Base-by-base conservation (phyloP, 2,888 invertebrate genomes). In the Microplitis deprimator region DNA sequence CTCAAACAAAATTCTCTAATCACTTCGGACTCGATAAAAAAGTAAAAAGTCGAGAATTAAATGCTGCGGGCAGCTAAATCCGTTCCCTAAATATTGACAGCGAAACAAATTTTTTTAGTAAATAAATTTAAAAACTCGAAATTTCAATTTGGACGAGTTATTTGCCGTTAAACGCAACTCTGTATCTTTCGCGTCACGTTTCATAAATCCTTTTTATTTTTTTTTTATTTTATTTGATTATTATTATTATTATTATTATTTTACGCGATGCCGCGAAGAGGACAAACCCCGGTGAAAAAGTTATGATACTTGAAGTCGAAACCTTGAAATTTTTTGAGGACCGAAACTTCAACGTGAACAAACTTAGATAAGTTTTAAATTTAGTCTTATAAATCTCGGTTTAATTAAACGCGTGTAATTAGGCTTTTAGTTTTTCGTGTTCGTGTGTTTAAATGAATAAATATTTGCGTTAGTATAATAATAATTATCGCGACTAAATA, bases 11-110 rank as follows among this genome's bases (percentile, higher is more conserved):
- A 40, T 67, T 16, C 67, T 64, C 29, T n/a, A 68, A 61, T 38
- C 8, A 40, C 13, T 38, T 69, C 61, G 10, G 13, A 38, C n/a
- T 6, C 41, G 40, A 64, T n/a, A 68, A 67, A 16, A 39, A 68
- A 50, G 17, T 17, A 17, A 17, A 41, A 20, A 20, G 6, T 29
- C 17, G 50, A 70, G n/a, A 40, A 20, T 69, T 72, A 6, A 76
- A 78, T 77, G 82, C 82, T 82, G 82, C 82, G 7, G 82, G 79
- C 81, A 75, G 81, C 81, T 50, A 13, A 50, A 50, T 5, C 8
- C 8, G 50, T 13, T 50, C 50, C 50, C 8, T 13, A 50, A 50
- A 50, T 50, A 50, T 50, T 50, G 8, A 50, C 50, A 50, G 13
- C 3, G 29, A 4, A 29, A 29, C 29, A 65, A 78, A 41, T 20